Base-by-base conservation (phyloP, 2,888 invertebrate genomes). In the Noctua janthe region DNA sequence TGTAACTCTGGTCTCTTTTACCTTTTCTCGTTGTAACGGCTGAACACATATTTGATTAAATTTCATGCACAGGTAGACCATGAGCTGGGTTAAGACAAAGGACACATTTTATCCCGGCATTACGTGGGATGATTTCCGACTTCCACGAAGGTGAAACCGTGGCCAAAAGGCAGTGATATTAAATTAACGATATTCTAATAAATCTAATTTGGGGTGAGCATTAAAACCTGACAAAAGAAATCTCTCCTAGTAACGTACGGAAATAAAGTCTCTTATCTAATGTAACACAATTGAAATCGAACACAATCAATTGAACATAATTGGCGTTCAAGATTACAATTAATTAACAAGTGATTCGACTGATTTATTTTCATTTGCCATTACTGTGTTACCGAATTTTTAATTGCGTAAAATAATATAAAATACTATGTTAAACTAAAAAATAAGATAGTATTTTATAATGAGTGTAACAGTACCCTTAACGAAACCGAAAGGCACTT, bases 291-390 rank as follows among this genome's bases (percentile, higher is more conserved):
- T 81, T 85, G 79, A 79, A 83, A 87, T 76, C 80, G 23, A 87
- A 85, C 80, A 76, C 73, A 71, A 74, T 76, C 80, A 88, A 90
- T 88, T 87, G 90, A 82, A 85, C 73, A 70, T 84, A 80, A 85
- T 83, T 86, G 77, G 62, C 54, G 64, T 64, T 47, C 29, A 75
- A 66, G 75, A 76, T 87, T 83, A 85, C 59, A 76, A 74, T 76
- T 80, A 80, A 87, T 85, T 85, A 74, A 73, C 74, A 54, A 80
- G 56, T 69, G 35, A 74, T 76, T 69, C 64, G 35, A 74, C 59
- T 72, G 39, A 87, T 74, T 85, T 85, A 79, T 62, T 78, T 83
- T 62, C 13, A 78, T 76, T 78, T 35, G 39, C 49, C 39, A 69
- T 82, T 64, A 74, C 5, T 64, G 49, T 23, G 20, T 66, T 73